Evolutionary conservation across 2,797 vertebrate species (phyloP).

Genomic region (Oreochromis mossambicus): DNA sequence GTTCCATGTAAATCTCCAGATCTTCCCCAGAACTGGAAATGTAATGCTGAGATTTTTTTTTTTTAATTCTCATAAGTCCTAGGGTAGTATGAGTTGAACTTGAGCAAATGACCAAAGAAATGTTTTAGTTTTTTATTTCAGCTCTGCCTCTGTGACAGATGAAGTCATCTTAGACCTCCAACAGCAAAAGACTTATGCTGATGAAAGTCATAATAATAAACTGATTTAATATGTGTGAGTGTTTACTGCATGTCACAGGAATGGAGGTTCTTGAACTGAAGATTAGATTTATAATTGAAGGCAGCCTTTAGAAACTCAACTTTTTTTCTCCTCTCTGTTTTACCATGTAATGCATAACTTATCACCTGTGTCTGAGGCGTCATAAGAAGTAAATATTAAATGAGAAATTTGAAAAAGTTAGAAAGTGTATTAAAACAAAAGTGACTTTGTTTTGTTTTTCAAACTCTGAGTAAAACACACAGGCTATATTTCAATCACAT

Average conservation of each 20-base stretch:
- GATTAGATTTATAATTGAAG: constrained; percentile 2
- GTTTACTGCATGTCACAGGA: neutral
- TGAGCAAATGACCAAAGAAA: neutral
- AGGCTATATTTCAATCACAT: neutral
- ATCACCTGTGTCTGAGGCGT: neutral
- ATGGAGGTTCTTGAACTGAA: neutral
- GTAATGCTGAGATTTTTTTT: neutral
- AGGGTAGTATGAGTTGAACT: neutral
- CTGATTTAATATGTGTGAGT: neutral
- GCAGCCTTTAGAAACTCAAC: neutral
- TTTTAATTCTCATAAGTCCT: neutral
- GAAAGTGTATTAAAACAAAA: neutral
- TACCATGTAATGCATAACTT: neutral
- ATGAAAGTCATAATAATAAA: neutral
- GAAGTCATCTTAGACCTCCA: constrained; percentile 35
- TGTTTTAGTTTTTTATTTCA: neutral
- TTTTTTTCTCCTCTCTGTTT: neutral
- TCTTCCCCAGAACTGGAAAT: neutral
- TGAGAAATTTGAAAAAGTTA: neutral
- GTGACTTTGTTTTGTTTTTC: neutral
- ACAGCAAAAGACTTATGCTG: neutral
- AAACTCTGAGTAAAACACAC: neutral
- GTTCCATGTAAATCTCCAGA: neutral
- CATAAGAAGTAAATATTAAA: neutral
- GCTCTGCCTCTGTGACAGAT: neutral